Percentiles rank a stretch among this genome's conserved stretches.
These are phyloP conservation scores for Ganaspis sp. DNA, from an alignment of 1,140 invertebrate genomes.

Conservation along the genomic window DNA sequence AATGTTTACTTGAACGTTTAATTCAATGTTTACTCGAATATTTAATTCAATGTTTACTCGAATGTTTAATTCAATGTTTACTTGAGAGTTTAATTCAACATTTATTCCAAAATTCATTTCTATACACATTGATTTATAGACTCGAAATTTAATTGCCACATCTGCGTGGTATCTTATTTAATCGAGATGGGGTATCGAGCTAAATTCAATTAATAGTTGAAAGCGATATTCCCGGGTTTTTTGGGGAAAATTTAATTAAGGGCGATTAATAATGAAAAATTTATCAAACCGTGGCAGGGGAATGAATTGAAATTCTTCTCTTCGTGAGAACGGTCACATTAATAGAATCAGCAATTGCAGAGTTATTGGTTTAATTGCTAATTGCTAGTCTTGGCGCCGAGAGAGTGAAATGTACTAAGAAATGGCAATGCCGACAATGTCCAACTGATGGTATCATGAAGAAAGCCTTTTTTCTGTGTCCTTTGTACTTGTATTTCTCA, in stretches of 20 bases:
- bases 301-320: slow-evolving; percentile 18
- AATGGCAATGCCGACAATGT: slow-evolving; percentile 16
- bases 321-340: slow-evolving; percentile 65
- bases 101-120: too few species aligned
- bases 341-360: slow-evolving; percentile 71
- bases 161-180: neutral
- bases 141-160: neutral
- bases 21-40: too few species aligned
- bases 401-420: slow-evolving; percentile 26
- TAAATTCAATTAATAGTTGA: neutral
- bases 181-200: neutral
- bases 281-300: neutral
- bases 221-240: neutral
- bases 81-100: too few species aligned
- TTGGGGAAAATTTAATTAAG: neutral
- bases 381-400: slow-evolving; percentile 61
- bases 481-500: neutral
- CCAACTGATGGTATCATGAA: neutral
- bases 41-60: too few species aligned
- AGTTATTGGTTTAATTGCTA: slow-evolving; percentile 73
- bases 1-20: too few species aligned
- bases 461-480: neutral
- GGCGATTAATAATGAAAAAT: neutral
- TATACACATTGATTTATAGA: too few species aligned
- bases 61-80: too few species aligned